phyloP scores from a whole-genome alignment of 2,888 invertebrate species.

The Cremastinae sp. region DNA sequence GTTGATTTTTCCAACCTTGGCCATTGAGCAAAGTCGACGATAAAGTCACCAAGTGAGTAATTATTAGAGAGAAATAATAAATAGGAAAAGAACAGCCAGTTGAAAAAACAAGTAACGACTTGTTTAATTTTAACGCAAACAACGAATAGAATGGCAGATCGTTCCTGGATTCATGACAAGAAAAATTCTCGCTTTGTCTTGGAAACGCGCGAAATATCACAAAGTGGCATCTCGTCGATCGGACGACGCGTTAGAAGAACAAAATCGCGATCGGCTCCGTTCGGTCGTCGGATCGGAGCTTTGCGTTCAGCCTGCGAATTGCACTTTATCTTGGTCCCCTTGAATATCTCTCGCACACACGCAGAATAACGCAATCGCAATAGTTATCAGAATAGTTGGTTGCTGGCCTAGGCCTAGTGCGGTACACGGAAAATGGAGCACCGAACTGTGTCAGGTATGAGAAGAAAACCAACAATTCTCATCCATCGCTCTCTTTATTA shows the following conservation, averaged over 20 bases:
- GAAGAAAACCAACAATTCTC: background rate
- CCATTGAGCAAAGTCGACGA: too few relatives aligned
- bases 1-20: too few relatives aligned
- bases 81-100: too few relatives aligned
- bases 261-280: slow-evolving; percentile 22
- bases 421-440: slow-evolving; percentile 65
- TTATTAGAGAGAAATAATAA: too few relatives aligned
- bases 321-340: slow-evolving; percentile 62
- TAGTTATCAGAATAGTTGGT: slow-evolving; percentile 66
- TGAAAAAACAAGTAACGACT: too few relatives aligned
- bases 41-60: too few relatives aligned
- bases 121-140: too few relatives aligned
- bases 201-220: too few relatives aligned
- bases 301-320: slow-evolving; percentile 44
- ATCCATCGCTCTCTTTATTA: background rate
- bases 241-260: background rate
- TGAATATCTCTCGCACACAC: slow-evolving; percentile 59
- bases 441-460: slow-evolving; percentile 67
- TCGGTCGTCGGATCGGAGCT: too few relatives aligned
- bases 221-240: background rate
- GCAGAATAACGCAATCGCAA: slow-evolving; percentile 62
- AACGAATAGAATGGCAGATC: too few relatives aligned
- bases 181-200: slow-evolving; percentile 13
- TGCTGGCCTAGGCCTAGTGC: slow-evolving; percentile 68
- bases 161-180: background rate